phyloP scores from a whole-genome alignment of 2,113 vertebrate genomes.

The Dicrurus megarhynchus region DNA sequence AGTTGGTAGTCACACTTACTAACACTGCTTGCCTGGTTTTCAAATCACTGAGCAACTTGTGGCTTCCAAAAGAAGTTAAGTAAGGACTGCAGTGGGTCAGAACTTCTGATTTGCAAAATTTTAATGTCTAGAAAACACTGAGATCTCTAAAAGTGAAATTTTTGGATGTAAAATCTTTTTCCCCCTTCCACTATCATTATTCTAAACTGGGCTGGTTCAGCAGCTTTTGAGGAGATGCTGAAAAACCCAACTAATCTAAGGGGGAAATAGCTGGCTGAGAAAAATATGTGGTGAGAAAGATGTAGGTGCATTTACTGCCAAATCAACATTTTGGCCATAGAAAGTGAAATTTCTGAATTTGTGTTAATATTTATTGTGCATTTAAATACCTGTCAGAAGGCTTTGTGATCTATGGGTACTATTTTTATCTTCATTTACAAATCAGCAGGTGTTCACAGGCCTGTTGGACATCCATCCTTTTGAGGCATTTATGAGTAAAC shows the following conservation, averaged over 20 bases:
- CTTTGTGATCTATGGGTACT: background rate
- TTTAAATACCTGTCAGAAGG: background rate
- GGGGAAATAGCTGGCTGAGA: background rate
- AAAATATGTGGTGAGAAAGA: background rate
- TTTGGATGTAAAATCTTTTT: background rate
- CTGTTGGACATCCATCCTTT: conserved; percentile 10
- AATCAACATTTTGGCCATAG: accelerated
- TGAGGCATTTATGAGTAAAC: background rate
- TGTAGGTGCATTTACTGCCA: background rate
- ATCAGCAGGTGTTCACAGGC: conserved; percentile 8
- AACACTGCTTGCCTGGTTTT: background rate
- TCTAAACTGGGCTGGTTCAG: background rate
- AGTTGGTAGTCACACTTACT: background rate
- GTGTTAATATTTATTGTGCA: background rate
- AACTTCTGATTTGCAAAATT: background rate
- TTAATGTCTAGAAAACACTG: background rate
- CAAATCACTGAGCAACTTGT: background rate
- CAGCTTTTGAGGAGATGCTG: background rate
- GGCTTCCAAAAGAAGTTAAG: background rate
- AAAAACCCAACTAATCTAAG: background rate
- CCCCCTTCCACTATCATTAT: accelerated
- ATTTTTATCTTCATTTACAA: conserved; percentile 20
- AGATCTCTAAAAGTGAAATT: background rate
- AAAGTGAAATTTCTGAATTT: background rate
- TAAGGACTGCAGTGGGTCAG: background rate